Conservation (phyloP, 2,888 invertebrate species). For the Plemyria rubiginata region DNA sequence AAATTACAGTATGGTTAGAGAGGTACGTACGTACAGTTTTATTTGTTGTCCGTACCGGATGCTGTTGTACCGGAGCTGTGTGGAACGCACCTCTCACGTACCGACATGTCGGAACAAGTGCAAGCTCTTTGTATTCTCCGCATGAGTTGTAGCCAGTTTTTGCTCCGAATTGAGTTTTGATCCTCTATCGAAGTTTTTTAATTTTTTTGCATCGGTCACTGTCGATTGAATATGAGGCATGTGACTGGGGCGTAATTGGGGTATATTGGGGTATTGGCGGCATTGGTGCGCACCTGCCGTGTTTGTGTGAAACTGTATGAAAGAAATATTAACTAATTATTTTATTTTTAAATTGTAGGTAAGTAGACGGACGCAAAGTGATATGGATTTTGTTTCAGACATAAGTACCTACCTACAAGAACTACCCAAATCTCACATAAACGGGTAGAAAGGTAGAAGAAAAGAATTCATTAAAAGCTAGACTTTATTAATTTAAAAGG, state of each 20-base stretch:
- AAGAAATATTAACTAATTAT: too few relatives aligned
- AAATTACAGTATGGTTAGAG: too few relatives aligned
- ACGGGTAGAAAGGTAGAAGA: neutral
- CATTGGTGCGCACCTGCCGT: neutral
- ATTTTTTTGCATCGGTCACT: constrained; percentile 10
- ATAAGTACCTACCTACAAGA: too few relatives aligned
- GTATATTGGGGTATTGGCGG: too few relatives aligned
- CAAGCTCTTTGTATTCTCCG: constrained; percentile 21
- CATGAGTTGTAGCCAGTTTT: constrained; percentile 14
- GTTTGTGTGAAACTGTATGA: neutral
- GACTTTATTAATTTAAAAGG: constrained; percentile 10
- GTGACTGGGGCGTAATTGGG: neutral
- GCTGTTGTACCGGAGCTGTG: constrained; percentile 7
- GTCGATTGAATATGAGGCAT: constrained; percentile 8
- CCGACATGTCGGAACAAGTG: constrained; percentile 33
- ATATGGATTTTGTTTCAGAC: too few relatives aligned
- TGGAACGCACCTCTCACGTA: constrained; percentile 13
- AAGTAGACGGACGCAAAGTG: too few relatives aligned
- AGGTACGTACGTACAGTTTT: too few relatives aligned
- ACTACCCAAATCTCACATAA: neutral
- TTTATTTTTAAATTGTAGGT: too few relatives aligned
- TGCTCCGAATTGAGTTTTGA: constrained; percentile 18
- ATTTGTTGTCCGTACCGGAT: too few relatives aligned
- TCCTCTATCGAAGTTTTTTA: constrained; percentile 3
- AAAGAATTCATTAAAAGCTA: neutral